Evolutionary conservation across 1,140 invertebrate species (phyloP).

Genomic region (Meloidogyne hapla): DNA sequence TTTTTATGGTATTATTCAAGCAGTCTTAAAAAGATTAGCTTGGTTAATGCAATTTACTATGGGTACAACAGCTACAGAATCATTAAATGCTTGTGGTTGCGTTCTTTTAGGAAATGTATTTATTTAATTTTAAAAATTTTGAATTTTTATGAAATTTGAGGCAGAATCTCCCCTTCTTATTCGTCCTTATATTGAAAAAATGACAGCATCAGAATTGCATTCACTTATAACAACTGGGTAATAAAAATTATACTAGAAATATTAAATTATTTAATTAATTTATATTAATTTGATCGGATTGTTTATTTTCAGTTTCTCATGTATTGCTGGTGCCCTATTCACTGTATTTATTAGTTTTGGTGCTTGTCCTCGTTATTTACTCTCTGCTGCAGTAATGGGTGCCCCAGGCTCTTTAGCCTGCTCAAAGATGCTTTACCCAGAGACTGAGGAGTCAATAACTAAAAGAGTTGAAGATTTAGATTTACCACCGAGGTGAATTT

Average conservation of each 20-base stretch:
- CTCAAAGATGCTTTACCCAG: constrained; percentile 50
- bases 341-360: constrained; percentile 74
- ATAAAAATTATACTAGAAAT: too few species aligned
- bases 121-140: too few species aligned
- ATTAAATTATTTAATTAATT: too few species aligned
- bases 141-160: constrained; percentile 53
- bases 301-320: constrained; percentile 76
- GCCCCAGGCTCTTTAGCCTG: constrained; percentile 57
- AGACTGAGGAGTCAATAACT: constrained; percentile 57
- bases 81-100: constrained; percentile 79
- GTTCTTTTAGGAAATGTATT: constrained; percentile 77
- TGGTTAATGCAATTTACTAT: constrained; percentile 72
- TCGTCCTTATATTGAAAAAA: constrained; percentile 75
- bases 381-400: constrained; percentile 56
- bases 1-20: constrained; percentile 82
- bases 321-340: constrained; percentile 86
- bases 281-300: too few species aligned
- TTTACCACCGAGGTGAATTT: too few species aligned
- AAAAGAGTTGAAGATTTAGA: constrained; percentile 48
- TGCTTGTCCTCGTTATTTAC: constrained; percentile 72
- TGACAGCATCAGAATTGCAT: constrained; percentile 86
- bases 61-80: constrained; percentile 85
- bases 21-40: constrained; percentile 78
- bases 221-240: constrained; percentile 82
- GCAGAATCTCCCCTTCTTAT: constrained; percentile 85